A percentile compares a stretch with the other conserved stretches of the same genome.
These are phyloP conservation scores for Tapera naevia DNA, from an alignment of 2,797 vertebrate species.

Conservation along the genomic window DNA sequence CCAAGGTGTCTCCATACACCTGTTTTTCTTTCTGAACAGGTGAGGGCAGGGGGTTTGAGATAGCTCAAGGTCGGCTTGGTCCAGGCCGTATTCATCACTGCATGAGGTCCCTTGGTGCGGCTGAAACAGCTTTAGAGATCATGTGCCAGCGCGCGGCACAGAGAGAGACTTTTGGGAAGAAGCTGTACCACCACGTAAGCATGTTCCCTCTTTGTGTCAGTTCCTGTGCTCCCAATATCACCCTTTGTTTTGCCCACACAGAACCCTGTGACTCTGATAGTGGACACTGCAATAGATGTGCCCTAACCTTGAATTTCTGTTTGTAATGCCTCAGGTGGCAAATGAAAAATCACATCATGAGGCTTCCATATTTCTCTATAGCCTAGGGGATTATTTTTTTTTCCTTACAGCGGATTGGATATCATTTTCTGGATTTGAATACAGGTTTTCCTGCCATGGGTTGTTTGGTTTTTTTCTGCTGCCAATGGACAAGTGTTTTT, in stretches of 20 bases:
- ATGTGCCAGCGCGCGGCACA: constrained; percentile 83
- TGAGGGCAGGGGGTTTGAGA: constrained; percentile 92
- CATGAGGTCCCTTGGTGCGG: constrained; percentile 87
- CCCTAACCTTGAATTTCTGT: neutral
- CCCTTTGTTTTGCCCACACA: neutral
- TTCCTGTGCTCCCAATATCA: fast-evolving
- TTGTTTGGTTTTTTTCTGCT: neutral
- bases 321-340: neutral
- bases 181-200: constrained; percentile 88
- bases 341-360: neutral
- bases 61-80: constrained; percentile 90
- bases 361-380: neutral
- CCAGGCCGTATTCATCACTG: constrained; percentile 94
- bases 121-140: constrained; percentile 85
- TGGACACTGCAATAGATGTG: neutral
- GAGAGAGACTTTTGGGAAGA: constrained; percentile 86
- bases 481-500: neutral
- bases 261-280: neutral
- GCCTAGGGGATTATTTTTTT: neutral
- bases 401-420: neutral
- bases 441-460: neutral
- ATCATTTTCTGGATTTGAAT: neutral
- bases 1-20: fast-evolving
- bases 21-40: constrained; percentile 72
- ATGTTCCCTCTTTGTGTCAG: neutral